phyloP scores from a whole-genome alignment of 2,797 vertebrate genomes.

The Tarsius wallacei region DNA sequence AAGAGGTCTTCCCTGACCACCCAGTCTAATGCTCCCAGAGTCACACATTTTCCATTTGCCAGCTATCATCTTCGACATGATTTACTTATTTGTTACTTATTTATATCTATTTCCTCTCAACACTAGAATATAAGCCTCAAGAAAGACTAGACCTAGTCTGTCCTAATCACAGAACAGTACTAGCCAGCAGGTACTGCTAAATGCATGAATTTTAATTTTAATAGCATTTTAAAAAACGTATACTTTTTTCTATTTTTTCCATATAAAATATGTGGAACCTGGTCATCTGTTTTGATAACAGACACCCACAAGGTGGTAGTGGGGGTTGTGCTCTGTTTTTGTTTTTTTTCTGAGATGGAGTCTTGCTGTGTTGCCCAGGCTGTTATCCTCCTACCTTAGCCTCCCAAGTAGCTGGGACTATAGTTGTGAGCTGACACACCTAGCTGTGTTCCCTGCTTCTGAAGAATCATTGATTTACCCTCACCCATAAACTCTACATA shows the following conservation, averaged over 20 bases:
- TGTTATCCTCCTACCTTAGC: no score
- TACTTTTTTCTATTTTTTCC: not conserved
- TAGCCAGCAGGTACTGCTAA: slow-evolving; percentile 1
- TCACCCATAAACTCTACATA: not conserved
- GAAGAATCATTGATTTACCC: not conserved
- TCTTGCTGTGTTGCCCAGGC: no score
- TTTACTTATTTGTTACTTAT: not conserved
- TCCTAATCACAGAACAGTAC: not conserved
- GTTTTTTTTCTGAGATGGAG: no score
- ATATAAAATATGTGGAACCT: slow-evolving; percentile 15
- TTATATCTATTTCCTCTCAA: not conserved
- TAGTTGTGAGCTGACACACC: no score
- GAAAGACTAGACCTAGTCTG: not conserved
- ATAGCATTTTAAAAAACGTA: not conserved
- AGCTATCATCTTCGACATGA: not conserved
- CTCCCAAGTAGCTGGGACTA: no score
- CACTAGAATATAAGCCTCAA: not conserved
- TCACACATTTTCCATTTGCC: not conserved
- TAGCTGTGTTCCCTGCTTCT: not conserved
- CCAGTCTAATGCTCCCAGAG: not conserved
- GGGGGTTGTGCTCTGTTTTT: not conserved
- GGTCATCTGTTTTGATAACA: not conserved
- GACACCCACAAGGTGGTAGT: not conserved
- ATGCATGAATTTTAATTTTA: slow-evolving; percentile 43
- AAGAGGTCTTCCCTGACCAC: not conserved